These are phyloP conservation scores for Alouatta caraya DNA, from an alignment of 2,797 vertebrate species.

Conservation along the genomic window DNA sequence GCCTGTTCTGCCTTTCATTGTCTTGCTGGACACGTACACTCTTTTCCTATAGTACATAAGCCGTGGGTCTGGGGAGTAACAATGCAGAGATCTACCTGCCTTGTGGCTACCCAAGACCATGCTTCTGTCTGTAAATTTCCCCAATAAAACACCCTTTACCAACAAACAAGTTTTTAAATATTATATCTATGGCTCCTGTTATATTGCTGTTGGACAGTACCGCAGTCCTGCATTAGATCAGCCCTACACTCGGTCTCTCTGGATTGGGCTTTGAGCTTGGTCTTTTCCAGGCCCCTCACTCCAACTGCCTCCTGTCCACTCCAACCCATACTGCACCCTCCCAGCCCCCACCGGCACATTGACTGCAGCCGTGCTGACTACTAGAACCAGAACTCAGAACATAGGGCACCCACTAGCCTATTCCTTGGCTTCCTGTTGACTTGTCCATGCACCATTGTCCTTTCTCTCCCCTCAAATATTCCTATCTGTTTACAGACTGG, in stretches of 20 bases:
- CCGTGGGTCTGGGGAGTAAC: background rate
- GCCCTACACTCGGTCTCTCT: background rate
- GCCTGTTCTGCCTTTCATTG: background rate
- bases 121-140: background rate
- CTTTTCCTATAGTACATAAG: background rate
- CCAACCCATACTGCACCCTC: rapidly evolving
- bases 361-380: background rate
- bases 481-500: background rate
- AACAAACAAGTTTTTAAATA: background rate
- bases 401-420: background rate
- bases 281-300: background rate
- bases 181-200: background rate
- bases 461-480: background rate
- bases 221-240: background rate
- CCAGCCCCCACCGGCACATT: too few relatives aligned
- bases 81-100: background rate
- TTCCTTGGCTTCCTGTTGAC: background rate
- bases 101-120: background rate
- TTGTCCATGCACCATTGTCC: background rate
- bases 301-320: background rate
- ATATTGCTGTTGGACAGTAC: background rate
- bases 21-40: background rate
- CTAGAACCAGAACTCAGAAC: background rate
- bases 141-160: background rate
- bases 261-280: background rate